phyloP scores from a whole-genome alignment of 2,113 vertebrate species.

The Dasypus novemcinctus region DNA sequence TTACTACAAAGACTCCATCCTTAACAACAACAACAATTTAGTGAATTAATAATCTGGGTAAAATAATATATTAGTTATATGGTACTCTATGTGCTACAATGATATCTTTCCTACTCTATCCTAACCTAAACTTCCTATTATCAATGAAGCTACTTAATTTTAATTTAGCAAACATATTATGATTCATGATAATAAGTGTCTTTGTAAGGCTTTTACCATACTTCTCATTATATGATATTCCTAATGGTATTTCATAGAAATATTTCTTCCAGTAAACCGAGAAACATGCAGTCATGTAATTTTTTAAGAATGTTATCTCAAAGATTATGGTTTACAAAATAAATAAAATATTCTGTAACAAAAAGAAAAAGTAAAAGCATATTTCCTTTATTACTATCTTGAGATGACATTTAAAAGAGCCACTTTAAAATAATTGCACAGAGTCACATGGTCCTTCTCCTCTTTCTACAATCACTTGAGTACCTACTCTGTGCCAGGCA shows the following conservation, averaged over 20 bases:
- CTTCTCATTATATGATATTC: background rate
- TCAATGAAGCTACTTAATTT: conserved; percentile 17
- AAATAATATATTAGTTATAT: background rate
- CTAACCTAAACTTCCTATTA: conserved; percentile 39
- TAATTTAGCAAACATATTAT: conserved; percentile 40
- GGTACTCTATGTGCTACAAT: background rate
- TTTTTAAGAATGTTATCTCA: background rate
- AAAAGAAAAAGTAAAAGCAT: background rate
- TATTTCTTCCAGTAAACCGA: background rate
- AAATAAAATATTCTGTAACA: background rate
- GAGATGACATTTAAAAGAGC: background rate
- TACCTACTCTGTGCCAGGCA: background rate
- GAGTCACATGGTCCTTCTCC: background rate
- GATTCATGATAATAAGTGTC: conserved; percentile 42
- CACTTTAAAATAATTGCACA: background rate
- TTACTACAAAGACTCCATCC: background rate
- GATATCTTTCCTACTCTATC: background rate
- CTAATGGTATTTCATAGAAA: conserved; percentile 8
- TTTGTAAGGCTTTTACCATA: background rate
- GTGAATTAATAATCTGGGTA: background rate
- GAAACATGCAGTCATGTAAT: background rate
- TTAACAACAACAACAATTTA: background rate
- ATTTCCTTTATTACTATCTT: background rate
- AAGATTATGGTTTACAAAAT: conserved; percentile 22
- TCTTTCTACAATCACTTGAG: background rate